These are phyloP conservation scores for Drosophila melanogaster DNA, from an alignment of 1,140 invertebrate genomes.

Conservation along the genomic window DNA sequence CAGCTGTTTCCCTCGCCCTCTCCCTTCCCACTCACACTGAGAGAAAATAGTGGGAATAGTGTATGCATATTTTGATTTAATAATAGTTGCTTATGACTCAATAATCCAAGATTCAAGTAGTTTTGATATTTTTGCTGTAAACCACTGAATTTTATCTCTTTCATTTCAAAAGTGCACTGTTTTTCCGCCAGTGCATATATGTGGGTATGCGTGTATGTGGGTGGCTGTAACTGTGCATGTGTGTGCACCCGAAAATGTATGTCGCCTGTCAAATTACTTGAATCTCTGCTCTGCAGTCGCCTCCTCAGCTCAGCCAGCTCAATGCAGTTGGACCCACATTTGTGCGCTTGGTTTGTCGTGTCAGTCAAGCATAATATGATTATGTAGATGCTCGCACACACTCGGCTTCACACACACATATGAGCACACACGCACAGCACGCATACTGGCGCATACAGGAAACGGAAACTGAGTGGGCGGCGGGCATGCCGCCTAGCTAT, in stretches of 20 bases:
- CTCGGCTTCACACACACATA: slow-evolving; percentile 20
- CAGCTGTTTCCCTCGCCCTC: slow-evolving; percentile 53
- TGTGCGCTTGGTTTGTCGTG: slow-evolving; percentile 81
- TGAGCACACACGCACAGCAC: slow-evolving; percentile 8
- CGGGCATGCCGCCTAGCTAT: background rate
- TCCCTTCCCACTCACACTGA: background rate
- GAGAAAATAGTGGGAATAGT: background rate
- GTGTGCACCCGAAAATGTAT: slow-evolving; percentile 70
- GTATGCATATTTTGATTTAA: no score
- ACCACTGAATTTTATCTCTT: background rate
- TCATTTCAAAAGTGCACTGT: background rate
- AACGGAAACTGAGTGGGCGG: slow-evolving; percentile 25
- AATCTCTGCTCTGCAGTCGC: slow-evolving; percentile 64
- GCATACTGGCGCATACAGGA: slow-evolving; percentile 15
- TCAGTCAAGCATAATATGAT: slow-evolving; percentile 82
- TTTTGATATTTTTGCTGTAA: no score
- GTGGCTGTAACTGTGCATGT: slow-evolving; percentile 21
- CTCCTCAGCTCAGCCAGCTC: slow-evolving; percentile 44
- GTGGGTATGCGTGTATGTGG: slow-evolving; percentile 16
- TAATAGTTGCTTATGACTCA: no score
- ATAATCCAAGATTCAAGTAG: no score
- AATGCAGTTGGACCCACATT: slow-evolving; percentile 81
- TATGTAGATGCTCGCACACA: slow-evolving; percentile 71
- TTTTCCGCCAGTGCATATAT: slow-evolving; percentile 1
- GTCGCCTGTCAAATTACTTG: slow-evolving; percentile 82